Percentiles rank a stretch among this genome's conserved stretches.
These are phyloP conservation scores for Callithrix jacchus DNA, from an alignment of 2,113 vertebrate species.

Conservation along the genomic window DNA sequence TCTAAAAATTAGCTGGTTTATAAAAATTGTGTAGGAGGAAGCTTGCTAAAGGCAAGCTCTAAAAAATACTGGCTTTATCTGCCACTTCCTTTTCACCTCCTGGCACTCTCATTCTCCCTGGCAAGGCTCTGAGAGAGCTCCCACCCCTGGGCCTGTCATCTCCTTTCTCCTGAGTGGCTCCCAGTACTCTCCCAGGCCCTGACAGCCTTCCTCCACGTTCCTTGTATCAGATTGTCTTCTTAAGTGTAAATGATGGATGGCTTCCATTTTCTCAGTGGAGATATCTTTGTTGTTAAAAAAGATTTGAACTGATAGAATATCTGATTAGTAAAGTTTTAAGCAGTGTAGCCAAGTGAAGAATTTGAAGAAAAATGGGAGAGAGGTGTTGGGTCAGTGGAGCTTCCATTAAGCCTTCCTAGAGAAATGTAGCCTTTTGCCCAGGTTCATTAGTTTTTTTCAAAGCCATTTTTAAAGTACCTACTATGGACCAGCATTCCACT, in stretches of 20 bases:
- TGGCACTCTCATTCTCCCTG: not conserved
- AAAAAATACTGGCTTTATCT: not conserved
- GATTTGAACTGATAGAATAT: not conserved
- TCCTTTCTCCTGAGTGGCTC: not conserved
- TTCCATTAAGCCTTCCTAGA: not conserved
- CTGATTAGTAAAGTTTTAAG: not conserved
- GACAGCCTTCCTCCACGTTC: not conserved
- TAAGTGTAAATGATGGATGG: not conserved
- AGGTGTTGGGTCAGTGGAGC: not conserved
- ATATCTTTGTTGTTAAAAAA: not conserved
- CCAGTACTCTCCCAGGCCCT: not conserved
- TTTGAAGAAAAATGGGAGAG: not conserved
- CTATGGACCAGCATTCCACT: not conserved
- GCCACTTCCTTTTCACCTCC: not conserved
- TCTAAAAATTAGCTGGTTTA: constrained; percentile 47
- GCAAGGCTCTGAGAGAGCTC: not conserved
- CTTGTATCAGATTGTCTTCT: not conserved
- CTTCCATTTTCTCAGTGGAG: not conserved
- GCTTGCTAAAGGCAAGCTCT: not conserved
- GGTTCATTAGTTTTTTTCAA: not conserved
- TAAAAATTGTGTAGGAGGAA: not conserved
- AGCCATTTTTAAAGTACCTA: not conserved
- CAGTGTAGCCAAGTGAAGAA: not conserved
- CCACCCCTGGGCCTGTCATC: accelerated
- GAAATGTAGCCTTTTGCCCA: not conserved